phyloP scores from a whole-genome alignment of 1,140 invertebrate genomes.

The Cydia amplana region DNA sequence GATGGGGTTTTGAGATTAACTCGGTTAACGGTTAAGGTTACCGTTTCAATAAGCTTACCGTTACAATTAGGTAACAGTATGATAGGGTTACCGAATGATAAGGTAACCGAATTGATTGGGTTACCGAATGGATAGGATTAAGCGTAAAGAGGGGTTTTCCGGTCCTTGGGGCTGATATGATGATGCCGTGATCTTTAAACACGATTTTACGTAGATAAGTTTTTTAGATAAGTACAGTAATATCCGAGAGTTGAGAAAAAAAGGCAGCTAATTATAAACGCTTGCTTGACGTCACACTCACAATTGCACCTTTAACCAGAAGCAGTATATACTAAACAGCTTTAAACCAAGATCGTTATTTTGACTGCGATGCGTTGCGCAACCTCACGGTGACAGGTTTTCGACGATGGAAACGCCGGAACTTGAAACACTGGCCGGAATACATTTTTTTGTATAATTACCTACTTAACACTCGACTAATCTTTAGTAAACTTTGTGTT shows the following conservation, averaged over 20 bases:
- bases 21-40: too few species aligned
- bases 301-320: background rate
- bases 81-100: too few species aligned
- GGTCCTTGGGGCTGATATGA: too few species aligned
- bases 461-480: background rate
- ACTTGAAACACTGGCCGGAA: background rate
- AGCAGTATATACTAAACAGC: background rate
- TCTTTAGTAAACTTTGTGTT: background rate
- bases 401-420: background rate
- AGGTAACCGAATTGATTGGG: too few species aligned
- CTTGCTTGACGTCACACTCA: background rate
- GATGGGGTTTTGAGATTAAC: too few species aligned
- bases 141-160: too few species aligned
- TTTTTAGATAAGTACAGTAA: background rate
- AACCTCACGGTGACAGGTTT: background rate
- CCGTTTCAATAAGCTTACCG: too few species aligned
- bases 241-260: background rate
- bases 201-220: background rate
- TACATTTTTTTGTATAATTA: slow-evolving; percentile 1
- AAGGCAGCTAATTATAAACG: background rate
- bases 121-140: too few species aligned
- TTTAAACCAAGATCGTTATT: background rate
- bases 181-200: too few species aligned
- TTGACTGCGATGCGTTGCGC: background rate
- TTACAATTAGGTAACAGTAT: too few species aligned